Base-by-base conservation (phyloP, 2,797 vertebrate species). In the Coranthus polyacanthus region DNA sequence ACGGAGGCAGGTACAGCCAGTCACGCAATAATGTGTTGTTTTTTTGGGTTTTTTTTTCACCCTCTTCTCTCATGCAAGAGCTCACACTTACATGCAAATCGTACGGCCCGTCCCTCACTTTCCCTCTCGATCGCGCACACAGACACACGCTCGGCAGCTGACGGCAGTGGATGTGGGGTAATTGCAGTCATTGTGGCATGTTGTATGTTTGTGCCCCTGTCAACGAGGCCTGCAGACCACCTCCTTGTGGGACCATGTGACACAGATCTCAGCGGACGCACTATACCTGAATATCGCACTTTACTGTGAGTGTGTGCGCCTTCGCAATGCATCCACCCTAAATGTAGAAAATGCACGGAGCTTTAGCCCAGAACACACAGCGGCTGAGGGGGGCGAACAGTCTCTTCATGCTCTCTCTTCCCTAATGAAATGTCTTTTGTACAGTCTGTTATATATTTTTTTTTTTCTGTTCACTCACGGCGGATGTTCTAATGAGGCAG, bases 401-500 rank as follows among this genome's bases (percentile, higher is more conserved):
- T 65, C 26, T 46, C 68, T 72, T 69, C 57, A 59, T 75, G 46
- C 49, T 58, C 45, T 68, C 72, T 79, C 70, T 57, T 80, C 64
- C 64, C 75, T 82, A 83, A 86, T 88, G 80, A 90, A 86, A 87
- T 65, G 58, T 82, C 80, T 88, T 89, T 90, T 86, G 79, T 82
- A 80, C 71, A 78, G 62, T 79, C 63, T 76, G 55, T 72, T 66
- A 42, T 45, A 42, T 41, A 36, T 12, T 57, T 66, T 61, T 72
- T 70, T 62, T 66, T 72, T 60, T 63, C 67, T 65, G 13, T 73
- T 72, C 81, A 68, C 76, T 86, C 75, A 57, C 43, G 15, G 66
- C 55, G 76, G 81, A 84, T 88, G 87, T 89, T 90, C 82, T 92
- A 92, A 93, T 92, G 88, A 93, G 91, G 78, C 76, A 83, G 72